Base-by-base conservation (phyloP, 2,113 vertebrate species). In the Crotalus horridus region DNA sequence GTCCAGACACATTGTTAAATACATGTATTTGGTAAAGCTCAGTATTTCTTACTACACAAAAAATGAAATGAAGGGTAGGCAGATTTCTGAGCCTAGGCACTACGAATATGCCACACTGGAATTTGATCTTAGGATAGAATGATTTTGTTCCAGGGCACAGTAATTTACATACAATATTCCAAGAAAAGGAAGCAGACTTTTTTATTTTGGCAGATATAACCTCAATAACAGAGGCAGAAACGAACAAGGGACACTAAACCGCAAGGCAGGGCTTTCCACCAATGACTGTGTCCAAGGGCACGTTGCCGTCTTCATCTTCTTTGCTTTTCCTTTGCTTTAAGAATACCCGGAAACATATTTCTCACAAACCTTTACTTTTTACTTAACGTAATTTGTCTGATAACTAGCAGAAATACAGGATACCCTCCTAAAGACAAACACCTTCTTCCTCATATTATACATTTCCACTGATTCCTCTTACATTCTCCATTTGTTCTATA, bases 301-400 rank as follows among this genome's bases (percentile, higher is more conserved):
- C 92, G 94, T 93, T 94, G n/a, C 13, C 46, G 26, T 6, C 20
- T 26, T 87, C 39, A 48, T 74, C 64, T 48, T 29, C 17, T 3
- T 89, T 46, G 56, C 81, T 88, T 64, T 90, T 95, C 33, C 93
- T 94, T 93, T 95, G 61, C 95, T 95, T 96, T 95, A 55, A 23
- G 95, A 96, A 96, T 95, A 94, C 91, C 92, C 95, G 95, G 93
- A 92, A 94, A 91, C 93, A 69, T 64, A 91, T 93, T 97, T 95
- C 94, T 94, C 74, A 95, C 55, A 92, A 94, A 92, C 93, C 93
- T 95, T 92, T 94, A 91, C 90, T 95, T 93, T 43, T 95, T 91
- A 92, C 94, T 95, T 91, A 93, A 53, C 94, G 6, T 55, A 95
- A 95, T 91, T 93, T 39, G 87, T 93, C 90, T 90, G 58, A 61